Evolutionary conservation across 2,888 invertebrate genomes (phyloP).

Genomic region (Rhamnusium bicolor): DNA sequence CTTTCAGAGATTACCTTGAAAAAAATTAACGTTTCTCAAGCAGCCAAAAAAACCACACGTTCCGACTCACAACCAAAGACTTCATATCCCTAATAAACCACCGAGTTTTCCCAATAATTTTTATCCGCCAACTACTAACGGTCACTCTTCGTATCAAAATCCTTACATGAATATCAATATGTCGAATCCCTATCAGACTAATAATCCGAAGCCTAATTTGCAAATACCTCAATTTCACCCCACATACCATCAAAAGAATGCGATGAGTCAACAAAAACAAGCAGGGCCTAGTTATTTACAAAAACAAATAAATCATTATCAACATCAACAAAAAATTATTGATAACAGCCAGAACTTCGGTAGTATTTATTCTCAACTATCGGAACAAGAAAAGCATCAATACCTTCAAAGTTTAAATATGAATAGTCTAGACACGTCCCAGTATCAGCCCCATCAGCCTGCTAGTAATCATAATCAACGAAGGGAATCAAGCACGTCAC

Average conservation of each 20-base stretch:
- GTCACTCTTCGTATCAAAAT: slow-evolving; percentile 54
- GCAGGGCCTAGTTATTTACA: slow-evolving; percentile 13
- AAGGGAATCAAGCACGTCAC: slow-evolving; percentile 54
- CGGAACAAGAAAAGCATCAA: slow-evolving; percentile 44
- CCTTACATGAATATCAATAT: slow-evolving; percentile 58
- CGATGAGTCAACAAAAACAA: slow-evolving; percentile 55
- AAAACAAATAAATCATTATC: slow-evolving; percentile 23
- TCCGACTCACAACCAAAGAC: slow-evolving; percentile 36
- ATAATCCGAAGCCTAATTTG: slow-evolving; percentile 55
- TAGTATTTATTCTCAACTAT: slow-evolving; percentile 38
- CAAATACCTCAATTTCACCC: slow-evolving; percentile 64
- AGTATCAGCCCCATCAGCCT: slow-evolving; percentile 55
- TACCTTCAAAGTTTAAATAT: slow-evolving; percentile 59
- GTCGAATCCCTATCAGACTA: slow-evolving; percentile 52
- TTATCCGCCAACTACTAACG: slow-evolving; percentile 37
- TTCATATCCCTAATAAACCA: slow-evolving; percentile 38
- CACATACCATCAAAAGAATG: slow-evolving; percentile 60
- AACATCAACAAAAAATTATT: slow-evolving; percentile 32
- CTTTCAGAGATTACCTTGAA: slow-evolving; percentile 54
- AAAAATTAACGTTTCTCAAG: slow-evolving; percentile 48
- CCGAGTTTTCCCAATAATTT: slow-evolving; percentile 27
- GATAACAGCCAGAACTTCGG: slow-evolving; percentile 44
- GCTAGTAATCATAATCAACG: slow-evolving; percentile 49
- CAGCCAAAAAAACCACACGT: background rate
- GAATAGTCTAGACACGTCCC: slow-evolving; percentile 55